These are phyloP conservation scores for Idaea dimidiata DNA, from an alignment of 2,888 invertebrate species.

Conservation along the genomic window DNA sequence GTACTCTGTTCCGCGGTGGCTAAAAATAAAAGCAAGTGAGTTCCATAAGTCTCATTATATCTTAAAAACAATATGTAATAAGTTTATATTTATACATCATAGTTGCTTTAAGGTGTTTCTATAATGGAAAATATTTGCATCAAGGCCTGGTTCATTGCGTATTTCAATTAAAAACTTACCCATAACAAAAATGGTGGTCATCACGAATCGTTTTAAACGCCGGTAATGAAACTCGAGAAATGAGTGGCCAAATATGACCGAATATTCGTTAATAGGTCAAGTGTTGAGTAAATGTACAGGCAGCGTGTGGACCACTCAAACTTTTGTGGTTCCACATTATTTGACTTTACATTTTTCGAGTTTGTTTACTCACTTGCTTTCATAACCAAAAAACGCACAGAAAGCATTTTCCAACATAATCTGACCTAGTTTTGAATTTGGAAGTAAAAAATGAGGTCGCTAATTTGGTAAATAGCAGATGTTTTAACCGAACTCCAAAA, in stretches of 20 bases:
- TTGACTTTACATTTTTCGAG: background rate
- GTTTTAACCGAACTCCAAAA: background rate
- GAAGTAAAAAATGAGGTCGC: background rate
- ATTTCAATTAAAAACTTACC: too few relatives aligned
- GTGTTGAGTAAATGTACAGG: background rate
- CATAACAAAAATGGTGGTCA: background rate
- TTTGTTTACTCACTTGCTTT: background rate
- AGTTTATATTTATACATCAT: too few relatives aligned
- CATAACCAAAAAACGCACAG: background rate
- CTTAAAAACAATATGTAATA: too few relatives aligned
- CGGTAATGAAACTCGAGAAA: background rate
- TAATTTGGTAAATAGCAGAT: background rate
- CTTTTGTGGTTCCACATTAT: background rate
- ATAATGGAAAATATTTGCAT: too few relatives aligned
- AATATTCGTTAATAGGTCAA: background rate
- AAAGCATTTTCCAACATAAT: background rate
- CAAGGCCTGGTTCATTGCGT: too few relatives aligned
- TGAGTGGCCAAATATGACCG: background rate
- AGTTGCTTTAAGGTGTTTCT: too few relatives aligned
- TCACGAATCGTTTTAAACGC: background rate
- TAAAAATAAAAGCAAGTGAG: too few relatives aligned
- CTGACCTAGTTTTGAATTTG: background rate
- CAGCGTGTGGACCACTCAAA: background rate
- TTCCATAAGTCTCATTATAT: too few relatives aligned
- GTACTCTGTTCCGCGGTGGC: too few relatives aligned